Evolutionary conservation across 2,888 invertebrate species (phyloP).

Genomic region (Cremastobaeus sp.): DNA sequence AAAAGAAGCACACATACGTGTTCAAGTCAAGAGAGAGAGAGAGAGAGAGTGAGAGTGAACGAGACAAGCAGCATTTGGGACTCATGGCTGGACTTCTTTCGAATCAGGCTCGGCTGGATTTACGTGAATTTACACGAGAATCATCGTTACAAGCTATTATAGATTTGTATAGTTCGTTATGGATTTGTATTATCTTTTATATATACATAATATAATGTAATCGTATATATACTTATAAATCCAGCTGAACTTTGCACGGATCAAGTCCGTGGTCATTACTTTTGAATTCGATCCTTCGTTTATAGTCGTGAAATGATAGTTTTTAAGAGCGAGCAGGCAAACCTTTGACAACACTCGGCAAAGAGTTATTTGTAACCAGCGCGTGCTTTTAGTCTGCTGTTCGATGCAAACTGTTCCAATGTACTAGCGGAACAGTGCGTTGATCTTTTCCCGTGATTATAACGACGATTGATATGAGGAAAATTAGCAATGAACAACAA

Average conservation of each 20-base stretch:
- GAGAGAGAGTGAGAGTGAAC: neutral
- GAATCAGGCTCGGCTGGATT: conserved; percentile 48
- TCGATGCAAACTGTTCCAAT: no score
- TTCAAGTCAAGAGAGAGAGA: conserved; percentile 17
- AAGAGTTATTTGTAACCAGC: no score
- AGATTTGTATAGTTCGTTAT: conserved; percentile 58
- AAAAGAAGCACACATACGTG: conserved; percentile 24
- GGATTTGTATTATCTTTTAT: conserved; percentile 59
- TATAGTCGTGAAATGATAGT: conserved; percentile 45
- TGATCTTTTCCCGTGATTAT: neutral
- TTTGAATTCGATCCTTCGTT: conserved; percentile 34
- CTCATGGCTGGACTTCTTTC: conserved; percentile 15
- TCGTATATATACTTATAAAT: conserved; percentile 47
- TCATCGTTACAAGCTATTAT: conserved; percentile 48
- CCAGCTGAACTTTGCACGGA: conserved; percentile 54
- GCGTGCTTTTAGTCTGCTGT: neutral
- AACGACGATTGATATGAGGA: no score
- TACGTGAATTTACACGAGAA: conserved; percentile 40
- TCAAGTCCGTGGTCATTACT: conserved; percentile 44
- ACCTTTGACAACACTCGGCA: no score
- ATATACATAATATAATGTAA: conserved; percentile 56
- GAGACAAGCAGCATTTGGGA: conserved; percentile 15
- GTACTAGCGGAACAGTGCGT: neutral
- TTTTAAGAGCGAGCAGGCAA: conserved; percentile 21
- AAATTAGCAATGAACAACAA: neutral